These are phyloP conservation scores for Nerophis lumbriciformis DNA, from an alignment of 2,113 vertebrate species.

Conservation along the genomic window DNA sequence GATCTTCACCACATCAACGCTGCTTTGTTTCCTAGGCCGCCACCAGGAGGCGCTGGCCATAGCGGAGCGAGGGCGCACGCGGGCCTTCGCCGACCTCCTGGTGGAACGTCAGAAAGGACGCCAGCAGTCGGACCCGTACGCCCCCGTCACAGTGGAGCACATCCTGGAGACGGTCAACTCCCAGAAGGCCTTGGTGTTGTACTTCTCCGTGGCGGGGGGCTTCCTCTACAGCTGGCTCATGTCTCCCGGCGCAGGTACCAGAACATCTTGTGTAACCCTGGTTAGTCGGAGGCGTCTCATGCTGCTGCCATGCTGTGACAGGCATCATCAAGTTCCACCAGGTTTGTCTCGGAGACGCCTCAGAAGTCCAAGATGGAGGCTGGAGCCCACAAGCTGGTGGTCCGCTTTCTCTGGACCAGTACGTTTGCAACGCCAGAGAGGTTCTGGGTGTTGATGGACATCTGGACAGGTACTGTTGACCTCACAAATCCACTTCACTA, in stretches of 20 bases:
- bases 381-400: slow-evolving; percentile 36
- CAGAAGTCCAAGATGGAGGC: slow-evolving; percentile 75
- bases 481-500: too few species aligned
- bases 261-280: not conserved
- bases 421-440: slow-evolving; percentile 81
- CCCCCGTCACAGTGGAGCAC: slow-evolving; percentile 85
- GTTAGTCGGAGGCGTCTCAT: not conserved
- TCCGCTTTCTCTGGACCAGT: slow-evolving; percentile 78
- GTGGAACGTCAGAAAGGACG: slow-evolving; percentile 88
- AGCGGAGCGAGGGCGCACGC: slow-evolving; percentile 87
- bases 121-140: slow-evolving; percentile 83
- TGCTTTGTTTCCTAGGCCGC: slow-evolving; percentile 71
- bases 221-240: slow-evolving; percentile 96
- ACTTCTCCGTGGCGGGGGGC: slow-evolving; percentile 89
- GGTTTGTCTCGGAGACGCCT: slow-evolving; percentile 79
- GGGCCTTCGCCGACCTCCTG: slow-evolving; percentile 88
- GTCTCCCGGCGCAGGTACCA: slow-evolving; percentile 84
- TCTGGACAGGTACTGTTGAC: slow-evolving; percentile 74
- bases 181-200: slow-evolving; percentile 89
- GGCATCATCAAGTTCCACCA: slow-evolving; percentile 94
- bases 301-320: slow-evolving; percentile 35
- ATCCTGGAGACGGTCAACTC: slow-evolving; percentile 84
- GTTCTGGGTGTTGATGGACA: slow-evolving; percentile 86
- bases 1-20: not conserved
- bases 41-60: slow-evolving; percentile 90